Base-by-base conservation (phyloP, 2,113 vertebrate species). In the Pitta sordida region DNA sequence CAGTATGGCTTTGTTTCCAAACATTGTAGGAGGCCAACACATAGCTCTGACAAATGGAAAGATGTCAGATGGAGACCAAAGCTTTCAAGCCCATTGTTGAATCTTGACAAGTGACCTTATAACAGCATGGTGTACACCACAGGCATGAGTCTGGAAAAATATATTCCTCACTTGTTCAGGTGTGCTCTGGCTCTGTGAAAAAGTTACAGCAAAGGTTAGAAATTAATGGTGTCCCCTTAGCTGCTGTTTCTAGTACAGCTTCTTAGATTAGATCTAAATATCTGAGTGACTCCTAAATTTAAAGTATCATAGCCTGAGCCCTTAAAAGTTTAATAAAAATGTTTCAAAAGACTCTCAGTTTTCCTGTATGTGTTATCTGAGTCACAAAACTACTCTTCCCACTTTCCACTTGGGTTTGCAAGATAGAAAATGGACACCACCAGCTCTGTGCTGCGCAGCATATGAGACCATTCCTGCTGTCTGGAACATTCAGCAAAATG, bases 401-500 rank as follows among this genome's bases (percentile, higher is more conserved):
- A 36, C 37, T 52, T 84, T 32, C 60, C 16, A 7, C 13, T 29
- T 63, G 55, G 23, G 34, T 41, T 77, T 30, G 8, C 34, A 63
- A 53, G 32, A 13, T 43, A 39, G 8, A 69, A 16, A 43, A 16
- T 6, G 22, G 7, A 48, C 55, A 37, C 20, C 0, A 1, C 21
- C 27, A 36, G 20, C 23, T 74, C 59, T 56, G 24, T 13, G 60
- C 41, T 58, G 34, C 62, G 39, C 27, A 79, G 4, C 14, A 5
- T 20, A 2, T n/a, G 22, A 64, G 20, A 13, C 21, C 15, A n/a
- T 8, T 62, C 34, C 43, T 59, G 22, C 27, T 39, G 17, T 7
- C 34, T 64, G 76, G 7, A 63, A 48, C 13, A 34, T 30, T 26
- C 13, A 27, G 30, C 1, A 4, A 58, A 68, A 77, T 0, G 0